These are phyloP conservation scores for Rallus crepitans DNA, from an alignment of 2,797 vertebrate species.

Conservation along the genomic window DNA sequence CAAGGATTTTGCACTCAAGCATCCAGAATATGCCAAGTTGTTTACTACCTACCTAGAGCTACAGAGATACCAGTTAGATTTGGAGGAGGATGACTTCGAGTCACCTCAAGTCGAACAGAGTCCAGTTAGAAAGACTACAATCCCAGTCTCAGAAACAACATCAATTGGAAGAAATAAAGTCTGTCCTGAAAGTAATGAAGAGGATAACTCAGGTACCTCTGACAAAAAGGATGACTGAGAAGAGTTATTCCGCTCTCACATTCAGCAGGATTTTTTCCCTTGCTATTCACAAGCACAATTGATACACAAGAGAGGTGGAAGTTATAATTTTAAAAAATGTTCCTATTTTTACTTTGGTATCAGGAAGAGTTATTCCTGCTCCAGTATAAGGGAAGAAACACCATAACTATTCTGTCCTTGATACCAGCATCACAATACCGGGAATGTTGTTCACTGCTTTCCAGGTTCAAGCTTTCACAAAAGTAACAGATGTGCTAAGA, in stretches of 20 bases:
- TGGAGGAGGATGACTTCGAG: conserved; percentile 63
- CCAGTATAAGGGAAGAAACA: background rate
- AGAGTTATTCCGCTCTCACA: background rate
- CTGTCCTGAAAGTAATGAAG: conserved; percentile 67
- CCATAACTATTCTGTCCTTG: background rate
- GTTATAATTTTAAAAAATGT: background rate
- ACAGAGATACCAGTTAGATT: conserved; percentile 88
- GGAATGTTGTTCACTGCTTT: background rate
- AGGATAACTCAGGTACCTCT: conserved; percentile 79
- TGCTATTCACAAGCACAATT: background rate
- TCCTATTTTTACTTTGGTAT: background rate
- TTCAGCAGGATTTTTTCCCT: background rate
- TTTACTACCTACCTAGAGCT: conserved; percentile 97
- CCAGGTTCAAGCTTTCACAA: background rate
- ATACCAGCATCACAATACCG: background rate
- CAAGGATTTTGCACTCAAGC: conserved; percentile 86
- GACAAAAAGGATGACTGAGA: conserved; percentile 96
- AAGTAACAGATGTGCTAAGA: background rate
- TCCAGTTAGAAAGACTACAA: conserved; percentile 20
- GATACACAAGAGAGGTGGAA: background rate
- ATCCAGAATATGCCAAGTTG: conserved; percentile 94
- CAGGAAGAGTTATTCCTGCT: background rate
- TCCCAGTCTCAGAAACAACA: conserved; percentile 27
- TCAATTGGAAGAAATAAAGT: conserved; percentile 49
- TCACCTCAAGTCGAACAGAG: conserved; percentile 35